phyloP scores from a whole-genome alignment of 2,888 invertebrate species.

The Apamea epomidion region DNA sequence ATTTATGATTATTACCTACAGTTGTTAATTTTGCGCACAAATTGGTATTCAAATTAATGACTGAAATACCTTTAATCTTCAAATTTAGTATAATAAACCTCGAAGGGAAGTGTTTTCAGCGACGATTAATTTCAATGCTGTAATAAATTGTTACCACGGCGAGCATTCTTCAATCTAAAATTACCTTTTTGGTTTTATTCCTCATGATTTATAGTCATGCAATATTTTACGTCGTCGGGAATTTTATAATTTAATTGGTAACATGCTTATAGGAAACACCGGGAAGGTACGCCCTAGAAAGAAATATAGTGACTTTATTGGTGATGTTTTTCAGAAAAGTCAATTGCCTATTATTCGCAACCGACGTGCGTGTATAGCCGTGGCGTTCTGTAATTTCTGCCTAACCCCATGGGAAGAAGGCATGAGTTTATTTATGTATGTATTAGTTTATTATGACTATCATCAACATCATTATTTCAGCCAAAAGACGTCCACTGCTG shows the following conservation, averaged over 20 bases:
- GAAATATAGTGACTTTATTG: background rate
- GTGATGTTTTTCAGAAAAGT: background rate
- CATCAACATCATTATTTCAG: background rate
- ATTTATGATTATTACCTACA: constrained; percentile 65
- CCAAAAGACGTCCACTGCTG: background rate
- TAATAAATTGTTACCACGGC: constrained; percentile 50
- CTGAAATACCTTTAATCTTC: constrained; percentile 57
- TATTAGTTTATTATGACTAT: background rate
- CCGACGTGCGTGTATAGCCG: background rate
- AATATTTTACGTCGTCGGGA: background rate
- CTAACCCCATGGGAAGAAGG: background rate
- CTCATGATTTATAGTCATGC: constrained; percentile 7
- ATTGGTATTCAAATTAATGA: constrained; percentile 44
- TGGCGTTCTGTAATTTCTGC: background rate
- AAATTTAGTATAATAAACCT: constrained; percentile 62
- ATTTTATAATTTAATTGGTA: background rate
- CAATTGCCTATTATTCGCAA: background rate
- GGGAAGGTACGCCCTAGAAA: background rate
- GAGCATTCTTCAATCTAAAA: constrained; percentile 41
- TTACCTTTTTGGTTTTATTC: constrained; percentile 33
- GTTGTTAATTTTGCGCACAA: constrained; percentile 58
- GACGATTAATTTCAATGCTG: constrained; percentile 61
- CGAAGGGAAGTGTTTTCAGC: constrained; percentile 53
- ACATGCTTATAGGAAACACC: fast-evolving
- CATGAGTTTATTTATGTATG: background rate